A percentile compares a stretch with the other conserved stretches of the same genome.
phyloP scores from a whole-genome alignment of 2,797 vertebrate genomes.

The Tadarida brasiliensis region DNA sequence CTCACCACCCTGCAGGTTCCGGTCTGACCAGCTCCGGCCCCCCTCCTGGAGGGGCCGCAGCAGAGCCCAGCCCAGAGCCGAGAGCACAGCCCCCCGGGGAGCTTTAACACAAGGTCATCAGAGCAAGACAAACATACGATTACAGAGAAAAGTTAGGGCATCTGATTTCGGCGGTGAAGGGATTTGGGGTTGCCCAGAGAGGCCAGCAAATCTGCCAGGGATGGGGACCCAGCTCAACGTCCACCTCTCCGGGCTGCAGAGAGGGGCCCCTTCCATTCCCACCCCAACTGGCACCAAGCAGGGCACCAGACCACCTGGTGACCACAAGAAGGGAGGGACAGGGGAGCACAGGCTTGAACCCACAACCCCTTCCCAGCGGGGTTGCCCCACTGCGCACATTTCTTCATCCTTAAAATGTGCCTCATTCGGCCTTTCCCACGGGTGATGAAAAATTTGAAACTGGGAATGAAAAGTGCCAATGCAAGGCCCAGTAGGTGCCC shows the following conservation, averaged over 20 bases:
- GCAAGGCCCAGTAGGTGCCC: no score
- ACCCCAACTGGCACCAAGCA: not conserved
- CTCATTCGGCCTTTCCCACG: rapidly evolving
- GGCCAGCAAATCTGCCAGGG: no score
- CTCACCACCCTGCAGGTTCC: not conserved
- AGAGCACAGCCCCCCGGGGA: not conserved
- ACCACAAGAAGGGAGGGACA: not conserved
- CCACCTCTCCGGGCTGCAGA: not conserved
- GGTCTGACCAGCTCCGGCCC: not conserved
- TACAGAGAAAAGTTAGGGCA: not conserved
- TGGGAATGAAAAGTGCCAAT: not conserved
- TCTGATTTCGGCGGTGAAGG: not conserved
- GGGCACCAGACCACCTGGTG: not conserved
- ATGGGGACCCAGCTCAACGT: not conserved
- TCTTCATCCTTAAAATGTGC: not conserved
- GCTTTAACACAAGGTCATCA: not conserved
- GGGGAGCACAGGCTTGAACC: not conserved
- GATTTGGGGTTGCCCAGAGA: not conserved
- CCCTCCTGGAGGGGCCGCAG: not conserved
- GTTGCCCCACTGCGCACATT: no score
- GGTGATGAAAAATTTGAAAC: rapidly evolving
- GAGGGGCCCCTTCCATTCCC: not conserved
- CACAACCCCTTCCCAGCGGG: not conserved
- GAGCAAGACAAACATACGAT: not conserved
- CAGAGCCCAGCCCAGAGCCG: not conserved